Evolutionary conservation across 1,140 invertebrate genomes (phyloP).

Genomic region (Protaetia brevitarsis): DNA sequence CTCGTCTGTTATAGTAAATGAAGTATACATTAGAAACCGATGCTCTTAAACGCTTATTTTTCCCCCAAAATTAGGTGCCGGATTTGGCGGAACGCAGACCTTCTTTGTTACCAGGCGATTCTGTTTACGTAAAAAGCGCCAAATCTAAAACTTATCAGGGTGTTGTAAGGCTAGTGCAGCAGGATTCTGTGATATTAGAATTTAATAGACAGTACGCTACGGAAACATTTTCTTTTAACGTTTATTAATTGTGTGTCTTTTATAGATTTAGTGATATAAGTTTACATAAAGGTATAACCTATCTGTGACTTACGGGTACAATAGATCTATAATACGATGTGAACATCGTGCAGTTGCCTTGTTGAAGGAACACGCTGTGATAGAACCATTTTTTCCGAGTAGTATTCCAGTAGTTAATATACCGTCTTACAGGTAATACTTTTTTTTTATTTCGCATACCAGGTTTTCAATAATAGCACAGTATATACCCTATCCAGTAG

Average conservation of each 20-base stretch:
- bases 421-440: no score
- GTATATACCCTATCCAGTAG: no score
- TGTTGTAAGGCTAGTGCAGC: slow-evolving; percentile 70
- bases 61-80: slow-evolving; percentile 68
- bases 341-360: slow-evolving; percentile 50
- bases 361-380: slow-evolving; percentile 41
- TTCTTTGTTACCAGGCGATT: slow-evolving; percentile 75
- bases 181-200: slow-evolving; percentile 65
- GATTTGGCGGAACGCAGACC: slow-evolving; percentile 79
- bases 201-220: slow-evolving; percentile 56
- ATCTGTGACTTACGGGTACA: slow-evolving; percentile 57
- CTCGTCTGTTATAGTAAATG: no score
- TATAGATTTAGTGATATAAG: slow-evolving; percentile 50
- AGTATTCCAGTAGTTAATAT: no score
- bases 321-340: slow-evolving; percentile 52
- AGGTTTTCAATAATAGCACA: no score
- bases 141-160: slow-evolving; percentile 64
- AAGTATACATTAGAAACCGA: no score
- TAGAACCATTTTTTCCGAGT: slow-evolving; percentile 62
- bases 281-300: slow-evolving; percentile 63
- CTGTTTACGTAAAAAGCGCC: slow-evolving; percentile 55
- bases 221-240: slow-evolving; percentile 38
- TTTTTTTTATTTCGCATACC: no score
- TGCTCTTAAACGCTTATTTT: no score
- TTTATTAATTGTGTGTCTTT: slow-evolving; percentile 65